Evolutionary conservation across 2,797 vertebrate species (phyloP).

Genomic region (Podarcis lilfordi): DNA sequence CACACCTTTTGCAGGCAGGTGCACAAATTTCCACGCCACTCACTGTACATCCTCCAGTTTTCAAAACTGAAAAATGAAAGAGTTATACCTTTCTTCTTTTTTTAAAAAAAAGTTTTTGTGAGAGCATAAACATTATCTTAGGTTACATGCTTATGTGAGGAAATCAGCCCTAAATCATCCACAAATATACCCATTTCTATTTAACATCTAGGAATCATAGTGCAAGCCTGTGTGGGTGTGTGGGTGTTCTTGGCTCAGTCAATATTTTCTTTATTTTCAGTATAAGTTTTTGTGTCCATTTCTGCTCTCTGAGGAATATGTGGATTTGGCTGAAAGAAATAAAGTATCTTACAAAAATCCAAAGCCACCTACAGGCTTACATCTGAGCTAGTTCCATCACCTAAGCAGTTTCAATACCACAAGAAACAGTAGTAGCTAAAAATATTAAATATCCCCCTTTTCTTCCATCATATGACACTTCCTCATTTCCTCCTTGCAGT

Average conservation of each 20-base stretch:
- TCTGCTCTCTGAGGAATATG: constrained; percentile 49
- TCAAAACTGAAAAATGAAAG: background rate
- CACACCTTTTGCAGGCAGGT: background rate
- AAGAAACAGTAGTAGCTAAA: background rate
- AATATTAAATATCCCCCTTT: background rate
- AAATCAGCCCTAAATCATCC: background rate
- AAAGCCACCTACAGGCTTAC: constrained; percentile 47
- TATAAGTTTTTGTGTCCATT: constrained; percentile 41
- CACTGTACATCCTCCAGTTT: background rate
- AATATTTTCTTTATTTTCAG: constrained; percentile 12
- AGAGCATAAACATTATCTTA: background rate
- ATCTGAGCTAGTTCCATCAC: constrained; percentile 7
- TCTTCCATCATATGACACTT: background rate
- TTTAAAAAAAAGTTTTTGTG: background rate
- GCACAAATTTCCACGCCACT: background rate
- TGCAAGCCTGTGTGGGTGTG: background rate
- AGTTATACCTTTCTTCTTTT: background rate
- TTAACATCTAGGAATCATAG: background rate
- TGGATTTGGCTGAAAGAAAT: constrained; percentile 49
- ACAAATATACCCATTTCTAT: background rate
- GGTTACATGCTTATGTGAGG: background rate
- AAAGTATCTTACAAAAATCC: constrained; percentile 50
- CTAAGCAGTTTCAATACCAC: constrained; percentile 36
- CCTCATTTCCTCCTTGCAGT: background rate
- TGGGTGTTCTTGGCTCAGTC: background rate